Conservation (phyloP, 2,888 invertebrate genomes). For the Rotaria macrura region DNA sequence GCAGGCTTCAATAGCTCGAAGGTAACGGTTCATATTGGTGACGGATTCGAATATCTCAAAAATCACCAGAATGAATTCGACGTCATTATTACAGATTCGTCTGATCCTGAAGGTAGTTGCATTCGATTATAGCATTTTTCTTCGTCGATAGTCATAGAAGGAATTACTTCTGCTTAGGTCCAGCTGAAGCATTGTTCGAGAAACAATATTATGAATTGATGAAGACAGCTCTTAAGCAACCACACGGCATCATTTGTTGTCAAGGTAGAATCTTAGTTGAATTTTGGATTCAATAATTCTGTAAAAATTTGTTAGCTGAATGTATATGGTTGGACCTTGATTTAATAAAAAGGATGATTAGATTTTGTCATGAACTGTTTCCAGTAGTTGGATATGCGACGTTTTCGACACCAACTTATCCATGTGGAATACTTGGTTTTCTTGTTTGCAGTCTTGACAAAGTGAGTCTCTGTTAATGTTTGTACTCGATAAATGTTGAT, state of each 20-base stretch:
- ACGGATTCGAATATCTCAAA: conserved; percentile 87
- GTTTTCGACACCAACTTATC: conserved; percentile 82
- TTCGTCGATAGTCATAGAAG: not conserved
- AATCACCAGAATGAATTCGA: conserved; percentile 73
- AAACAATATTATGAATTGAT: conserved; percentile 73
- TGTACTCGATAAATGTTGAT: too few species aligned
- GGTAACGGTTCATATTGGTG: conserved; percentile 69
- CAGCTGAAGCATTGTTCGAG: conserved; percentile 63
- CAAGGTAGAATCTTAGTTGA: too few species aligned
- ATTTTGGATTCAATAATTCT: too few species aligned
- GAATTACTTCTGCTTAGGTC: conserved; percentile 52
- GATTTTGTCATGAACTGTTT: conserved; percentile 68
- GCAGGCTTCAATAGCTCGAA: conserved; percentile 72
- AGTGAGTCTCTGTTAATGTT: conserved; percentile 44
- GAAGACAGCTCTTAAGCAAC: conserved; percentile 68
- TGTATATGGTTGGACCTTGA: conserved; percentile 61
- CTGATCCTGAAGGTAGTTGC: conserved; percentile 74
- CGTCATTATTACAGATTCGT: conserved; percentile 93
- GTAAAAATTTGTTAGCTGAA: too few species aligned
- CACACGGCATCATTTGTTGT: conserved; percentile 81
- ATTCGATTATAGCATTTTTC: too few species aligned
- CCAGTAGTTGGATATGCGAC: conserved; percentile 67
- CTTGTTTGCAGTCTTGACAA: conserved; percentile 68
- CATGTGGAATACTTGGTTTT: conserved; percentile 91
- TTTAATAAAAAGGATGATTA: conserved; percentile 65